A percentile compares a stretch with the other conserved stretches of the same genome.
Conservation (phyloP, 2,797 vertebrate species). For the Sebastes alutus region DNA sequence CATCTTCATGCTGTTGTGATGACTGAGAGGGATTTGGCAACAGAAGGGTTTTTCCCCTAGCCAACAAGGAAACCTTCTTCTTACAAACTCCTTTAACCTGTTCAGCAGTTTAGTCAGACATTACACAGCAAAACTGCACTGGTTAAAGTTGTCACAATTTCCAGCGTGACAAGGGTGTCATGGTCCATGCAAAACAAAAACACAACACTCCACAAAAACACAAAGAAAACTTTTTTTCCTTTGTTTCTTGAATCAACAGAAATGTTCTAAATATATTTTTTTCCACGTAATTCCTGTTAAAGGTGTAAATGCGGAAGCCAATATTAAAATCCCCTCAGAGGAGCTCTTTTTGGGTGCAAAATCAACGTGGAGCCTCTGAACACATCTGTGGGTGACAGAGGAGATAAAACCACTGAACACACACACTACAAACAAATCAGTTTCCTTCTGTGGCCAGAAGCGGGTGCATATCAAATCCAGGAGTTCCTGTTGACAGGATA, state of each 20-base stretch:
- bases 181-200: background rate
- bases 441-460: conserved; percentile 65
- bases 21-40: conserved; percentile 10
- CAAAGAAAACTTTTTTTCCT: too few relatives aligned
- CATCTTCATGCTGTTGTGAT: background rate
- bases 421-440: conserved; percentile 66
- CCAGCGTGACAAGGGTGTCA: background rate
- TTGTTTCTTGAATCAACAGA: background rate
- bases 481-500: conserved; percentile 85
- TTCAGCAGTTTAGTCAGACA: conserved; percentile 34
- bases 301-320: background rate
- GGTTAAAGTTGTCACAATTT: conserved; percentile 18
- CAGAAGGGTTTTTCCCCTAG: background rate
- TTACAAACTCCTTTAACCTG: conserved; percentile 62
- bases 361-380: conserved; percentile 25
- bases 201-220: background rate
- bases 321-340: background rate
- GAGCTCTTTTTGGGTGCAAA: background rate
- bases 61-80: conserved; percentile 5
- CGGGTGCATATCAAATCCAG: conserved; percentile 71
- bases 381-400: conserved; percentile 31
- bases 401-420: conserved; percentile 38
- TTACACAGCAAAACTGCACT: background rate
- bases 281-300: background rate
- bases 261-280: background rate